phyloP scores from a whole-genome alignment of 1,140 invertebrate genomes.

The Formica exsecta region DNA sequence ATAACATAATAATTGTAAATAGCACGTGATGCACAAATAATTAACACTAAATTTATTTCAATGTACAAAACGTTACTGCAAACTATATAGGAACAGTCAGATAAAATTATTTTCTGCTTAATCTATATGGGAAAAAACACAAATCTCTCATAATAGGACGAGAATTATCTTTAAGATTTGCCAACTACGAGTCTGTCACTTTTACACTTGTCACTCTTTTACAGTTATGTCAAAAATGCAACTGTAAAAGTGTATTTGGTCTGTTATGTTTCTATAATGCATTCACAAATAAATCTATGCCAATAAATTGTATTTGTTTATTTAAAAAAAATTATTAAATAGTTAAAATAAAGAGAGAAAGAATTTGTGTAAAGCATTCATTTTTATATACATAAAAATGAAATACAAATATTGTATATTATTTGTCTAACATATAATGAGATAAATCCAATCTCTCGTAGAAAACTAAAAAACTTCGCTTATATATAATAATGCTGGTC shows the following conservation, averaged over 20 bases:
- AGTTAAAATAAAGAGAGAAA: constrained; percentile 49
- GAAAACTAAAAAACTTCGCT: background rate
- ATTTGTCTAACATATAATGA: background rate
- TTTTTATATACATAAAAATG: constrained; percentile 59
- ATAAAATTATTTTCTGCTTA: background rate
- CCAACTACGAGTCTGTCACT: no score
- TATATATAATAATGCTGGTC: background rate
- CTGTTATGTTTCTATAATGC: background rate
- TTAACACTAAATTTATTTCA: constrained; percentile 10
- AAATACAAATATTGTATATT: background rate
- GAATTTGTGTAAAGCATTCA: constrained; percentile 64
- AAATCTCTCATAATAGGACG: no score
- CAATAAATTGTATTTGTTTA: constrained; percentile 56
- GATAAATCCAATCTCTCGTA: background rate
- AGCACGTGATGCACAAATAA: constrained; percentile 27
- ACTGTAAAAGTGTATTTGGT: background rate
- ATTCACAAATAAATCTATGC: constrained; percentile 28
- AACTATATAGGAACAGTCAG: background rate
- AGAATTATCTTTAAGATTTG: no score
- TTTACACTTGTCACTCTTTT: no score
- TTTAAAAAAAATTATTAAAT: constrained; percentile 73
- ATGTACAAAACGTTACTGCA: constrained; percentile 4
- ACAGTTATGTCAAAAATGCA: background rate
- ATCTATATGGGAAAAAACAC: no score
- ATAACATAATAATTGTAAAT: constrained; percentile 63